phyloP scores from a whole-genome alignment of 2,888 invertebrate genomes.

The Amphipoea lucens region DNA sequence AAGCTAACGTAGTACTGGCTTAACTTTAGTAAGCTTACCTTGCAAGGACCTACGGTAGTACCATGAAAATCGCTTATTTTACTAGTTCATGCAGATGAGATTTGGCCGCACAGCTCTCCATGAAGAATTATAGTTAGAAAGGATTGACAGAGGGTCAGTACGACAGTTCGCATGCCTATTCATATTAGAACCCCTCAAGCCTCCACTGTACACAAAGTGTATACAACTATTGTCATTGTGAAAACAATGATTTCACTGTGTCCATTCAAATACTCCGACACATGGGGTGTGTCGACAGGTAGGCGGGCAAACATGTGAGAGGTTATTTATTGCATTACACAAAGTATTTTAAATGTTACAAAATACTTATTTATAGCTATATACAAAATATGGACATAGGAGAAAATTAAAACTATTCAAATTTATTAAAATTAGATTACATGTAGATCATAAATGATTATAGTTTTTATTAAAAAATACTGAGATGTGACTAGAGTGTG shows the following conservation, averaged over 20 bases:
- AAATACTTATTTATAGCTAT: too few species aligned
- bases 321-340: neutral
- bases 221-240: too few species aligned
- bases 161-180: neutral
- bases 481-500: neutral
- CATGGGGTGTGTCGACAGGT: too few species aligned
- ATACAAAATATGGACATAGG: too few species aligned
- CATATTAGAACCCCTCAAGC: neutral
- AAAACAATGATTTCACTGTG: too few species aligned
- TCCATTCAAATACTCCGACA: too few species aligned
- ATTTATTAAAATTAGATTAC: neutral
- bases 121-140: neutral
- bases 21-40: too few species aligned
- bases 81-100: constrained; percentile 33
- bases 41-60: too few species aligned
- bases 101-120: neutral
- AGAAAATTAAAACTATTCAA: neutral
- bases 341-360: neutral
- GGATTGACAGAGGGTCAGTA: neutral
- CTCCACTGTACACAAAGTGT: too few species aligned
- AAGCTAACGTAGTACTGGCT: too few species aligned
- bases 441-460: neutral
- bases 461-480: neutral
- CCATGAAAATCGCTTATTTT: neutral
- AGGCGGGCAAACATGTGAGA: too few species aligned